Percentiles rank a stretch among this genome's conserved stretches.
phyloP scores from a whole-genome alignment of 2,113 vertebrate genomes.

The Corythoichthys haematopterus region DNA sequence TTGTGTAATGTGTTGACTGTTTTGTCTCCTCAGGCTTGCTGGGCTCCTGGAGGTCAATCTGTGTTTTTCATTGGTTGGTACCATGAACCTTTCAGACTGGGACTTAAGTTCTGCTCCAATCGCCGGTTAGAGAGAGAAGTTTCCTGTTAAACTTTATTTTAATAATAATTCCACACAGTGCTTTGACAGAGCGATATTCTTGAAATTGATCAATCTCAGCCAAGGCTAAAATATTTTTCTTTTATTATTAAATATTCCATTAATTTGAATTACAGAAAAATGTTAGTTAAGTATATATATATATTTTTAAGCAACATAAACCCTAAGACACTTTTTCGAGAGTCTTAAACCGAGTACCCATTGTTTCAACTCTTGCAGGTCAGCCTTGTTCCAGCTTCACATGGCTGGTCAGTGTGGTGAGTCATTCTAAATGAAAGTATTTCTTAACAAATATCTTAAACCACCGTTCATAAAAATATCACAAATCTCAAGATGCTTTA shows the following conservation, averaged over 20 bases:
- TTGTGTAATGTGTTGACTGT: background rate
- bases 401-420: slow-evolving; percentile 71
- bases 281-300: too few relatives aligned
- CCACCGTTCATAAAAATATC: background rate
- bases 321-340: too few relatives aligned
- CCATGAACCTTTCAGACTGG: slow-evolving; percentile 73
- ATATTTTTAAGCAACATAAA: too few relatives aligned
- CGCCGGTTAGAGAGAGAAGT: slow-evolving; percentile 56
- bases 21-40: slow-evolving; percentile 57
- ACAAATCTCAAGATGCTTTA: too few relatives aligned
- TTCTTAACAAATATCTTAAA: background rate
- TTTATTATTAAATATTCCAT: too few relatives aligned
- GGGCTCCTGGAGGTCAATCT: slow-evolving; percentile 53
- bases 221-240: too few relatives aligned
- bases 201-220: too few relatives aligned
- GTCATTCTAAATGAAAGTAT: slow-evolving; percentile 15
- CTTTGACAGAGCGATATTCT: too few relatives aligned
- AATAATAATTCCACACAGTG: too few relatives aligned
- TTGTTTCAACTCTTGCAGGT: slow-evolving; percentile 50
- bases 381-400: slow-evolving; percentile 62
- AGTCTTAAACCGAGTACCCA: too few relatives aligned
- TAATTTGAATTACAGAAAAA: too few relatives aligned
- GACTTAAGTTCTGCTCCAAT: slow-evolving; percentile 75
- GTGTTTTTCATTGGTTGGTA: slow-evolving; percentile 73
- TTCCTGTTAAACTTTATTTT: background rate